These are phyloP conservation scores for Oenanthe melanoleuca DNA, from an alignment of 2,113 vertebrate genomes.

Conservation along the genomic window DNA sequence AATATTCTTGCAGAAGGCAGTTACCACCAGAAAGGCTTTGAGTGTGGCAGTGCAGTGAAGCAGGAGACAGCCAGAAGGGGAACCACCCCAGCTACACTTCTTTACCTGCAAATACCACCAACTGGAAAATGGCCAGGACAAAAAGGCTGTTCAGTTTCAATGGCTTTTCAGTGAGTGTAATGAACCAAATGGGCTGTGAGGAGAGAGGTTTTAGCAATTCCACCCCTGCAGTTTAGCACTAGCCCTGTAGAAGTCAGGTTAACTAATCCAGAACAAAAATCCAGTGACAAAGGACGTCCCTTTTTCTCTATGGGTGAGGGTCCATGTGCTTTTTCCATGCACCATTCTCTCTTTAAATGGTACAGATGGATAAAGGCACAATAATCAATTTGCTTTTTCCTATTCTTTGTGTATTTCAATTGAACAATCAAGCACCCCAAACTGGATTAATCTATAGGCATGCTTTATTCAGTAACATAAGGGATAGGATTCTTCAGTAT, in stretches of 20 bases:
- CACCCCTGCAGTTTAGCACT: background rate
- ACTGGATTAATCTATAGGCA: background rate
- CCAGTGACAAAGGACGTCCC: background rate
- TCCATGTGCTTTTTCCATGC: background rate
- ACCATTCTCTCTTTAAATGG: background rate
- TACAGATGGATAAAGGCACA: background rate
- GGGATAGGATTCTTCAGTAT: background rate
- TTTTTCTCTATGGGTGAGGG: background rate
- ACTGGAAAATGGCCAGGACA: background rate
- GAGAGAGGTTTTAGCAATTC: background rate
- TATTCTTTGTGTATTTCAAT: background rate
- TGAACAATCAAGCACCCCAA: background rate
- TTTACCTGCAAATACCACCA: background rate
- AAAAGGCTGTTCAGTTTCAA: background rate
- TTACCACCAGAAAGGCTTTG: background rate
- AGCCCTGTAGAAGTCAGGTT: background rate
- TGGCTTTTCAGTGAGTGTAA: background rate
- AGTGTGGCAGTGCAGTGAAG: background rate
- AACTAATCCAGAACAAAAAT: background rate
- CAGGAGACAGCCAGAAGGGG: background rate
- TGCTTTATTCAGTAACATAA: background rate
- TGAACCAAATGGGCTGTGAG: background rate
- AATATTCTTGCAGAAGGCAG: background rate
- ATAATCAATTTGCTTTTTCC: background rate
- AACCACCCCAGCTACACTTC: background rate